Conservation (phyloP, 2,888 invertebrate species). For the Zygogramma bicolorata region DNA sequence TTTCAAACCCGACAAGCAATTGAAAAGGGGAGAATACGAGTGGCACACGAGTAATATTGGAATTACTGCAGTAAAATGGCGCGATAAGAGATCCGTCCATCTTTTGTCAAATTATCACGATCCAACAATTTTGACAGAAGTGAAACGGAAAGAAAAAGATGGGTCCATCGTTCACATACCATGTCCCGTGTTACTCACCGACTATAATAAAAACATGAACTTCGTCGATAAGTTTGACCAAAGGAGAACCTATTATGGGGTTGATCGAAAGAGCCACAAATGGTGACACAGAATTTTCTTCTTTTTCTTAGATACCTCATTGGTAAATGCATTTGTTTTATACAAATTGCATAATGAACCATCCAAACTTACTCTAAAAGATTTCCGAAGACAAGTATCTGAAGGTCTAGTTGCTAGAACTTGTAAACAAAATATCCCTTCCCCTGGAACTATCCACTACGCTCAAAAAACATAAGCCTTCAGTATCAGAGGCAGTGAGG, state of each 20-base stretch:
- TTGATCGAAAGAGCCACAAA: too few species aligned
- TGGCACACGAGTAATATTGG: too few species aligned
- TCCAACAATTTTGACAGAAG: background rate
- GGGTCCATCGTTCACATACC: background rate
- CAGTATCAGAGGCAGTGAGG: background rate
- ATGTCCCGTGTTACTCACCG: background rate
- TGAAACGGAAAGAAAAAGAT: background rate
- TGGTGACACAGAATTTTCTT: too few species aligned
- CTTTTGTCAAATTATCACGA: too few species aligned
- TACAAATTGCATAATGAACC: too few species aligned
- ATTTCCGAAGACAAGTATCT: slow-evolving; percentile 3
- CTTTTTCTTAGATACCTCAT: background rate
- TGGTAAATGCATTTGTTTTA: too few species aligned
- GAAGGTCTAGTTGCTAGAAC: slow-evolving; percentile 8
- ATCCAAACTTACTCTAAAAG: background rate
- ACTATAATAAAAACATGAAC: background rate
- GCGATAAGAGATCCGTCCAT: too few species aligned
- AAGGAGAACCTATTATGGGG: too few species aligned
- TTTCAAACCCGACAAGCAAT: too few species aligned
- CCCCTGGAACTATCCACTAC: background rate
- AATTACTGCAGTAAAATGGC: too few species aligned
- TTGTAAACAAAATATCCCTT: background rate
- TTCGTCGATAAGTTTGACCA: too few species aligned
- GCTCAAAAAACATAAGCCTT: background rate
- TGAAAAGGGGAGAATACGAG: too few species aligned